phyloP scores from a whole-genome alignment of 2,888 invertebrate genomes.

The Nemapogon koenigi region DNA sequence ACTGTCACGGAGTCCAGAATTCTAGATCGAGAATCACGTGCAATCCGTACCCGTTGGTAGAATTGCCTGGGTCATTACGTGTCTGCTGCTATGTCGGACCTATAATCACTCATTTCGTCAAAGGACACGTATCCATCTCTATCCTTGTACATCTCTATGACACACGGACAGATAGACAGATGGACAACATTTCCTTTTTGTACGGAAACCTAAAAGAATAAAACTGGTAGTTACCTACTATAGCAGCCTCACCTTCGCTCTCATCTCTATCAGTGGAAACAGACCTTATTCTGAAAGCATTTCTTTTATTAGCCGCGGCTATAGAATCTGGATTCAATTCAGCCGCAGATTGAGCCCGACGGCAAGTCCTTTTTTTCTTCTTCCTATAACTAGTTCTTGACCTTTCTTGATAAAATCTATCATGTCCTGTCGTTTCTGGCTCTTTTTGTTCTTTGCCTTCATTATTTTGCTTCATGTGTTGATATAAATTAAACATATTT shows the following conservation, averaged over 20 bases:
- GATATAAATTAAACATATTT: slow-evolving; percentile 80
- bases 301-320: slow-evolving; percentile 69
- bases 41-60: no score
- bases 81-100: no score
- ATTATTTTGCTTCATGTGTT: slow-evolving; percentile 69
- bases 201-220: no score
- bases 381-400: slow-evolving; percentile 55
- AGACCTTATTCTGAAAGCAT: slow-evolving; percentile 67
- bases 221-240: no score
- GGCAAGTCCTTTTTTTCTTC: slow-evolving; percentile 64
- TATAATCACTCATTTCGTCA: no score
- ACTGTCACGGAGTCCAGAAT: no score
- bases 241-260: slow-evolving; percentile 60
- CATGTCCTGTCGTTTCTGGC: slow-evolving; percentile 78
- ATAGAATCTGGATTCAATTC: slow-evolving; percentile 70
- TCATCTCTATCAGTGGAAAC: slow-evolving; percentile 70
- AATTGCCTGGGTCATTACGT: no score
- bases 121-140: no score
- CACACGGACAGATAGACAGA: no score
- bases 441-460: slow-evolving; percentile 57
- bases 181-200: no score
- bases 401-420: slow-evolving; percentile 78
- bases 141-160: no score
- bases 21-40: no score
- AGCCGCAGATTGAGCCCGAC: slow-evolving; percentile 72